Conservation (phyloP, 2,888 invertebrate genomes). For the Helobdella robusta region DNA sequence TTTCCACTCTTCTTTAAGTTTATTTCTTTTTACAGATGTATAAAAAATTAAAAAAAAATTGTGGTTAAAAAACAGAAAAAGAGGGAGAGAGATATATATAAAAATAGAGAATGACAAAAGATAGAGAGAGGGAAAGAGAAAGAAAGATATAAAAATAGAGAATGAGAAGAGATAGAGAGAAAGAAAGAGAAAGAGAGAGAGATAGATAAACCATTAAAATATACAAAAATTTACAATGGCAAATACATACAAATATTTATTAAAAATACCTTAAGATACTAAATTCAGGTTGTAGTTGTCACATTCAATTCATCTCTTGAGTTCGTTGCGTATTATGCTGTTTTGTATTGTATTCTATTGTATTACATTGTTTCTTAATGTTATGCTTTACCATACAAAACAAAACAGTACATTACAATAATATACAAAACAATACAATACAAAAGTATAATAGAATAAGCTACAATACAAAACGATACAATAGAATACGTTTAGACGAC, state of each 20-base stretch:
- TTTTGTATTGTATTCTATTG: too few relatives aligned
- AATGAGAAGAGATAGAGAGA: not conserved
- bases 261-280: too few relatives aligned
- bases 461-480: too few relatives aligned
- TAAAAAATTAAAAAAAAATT: not conserved
- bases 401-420: not conserved
- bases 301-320: too few relatives aligned
- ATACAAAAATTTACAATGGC: not conserved
- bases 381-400: too few relatives aligned
- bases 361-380: too few relatives aligned
- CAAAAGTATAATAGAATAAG: too few relatives aligned
- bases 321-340: too few relatives aligned
- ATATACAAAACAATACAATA: not conserved
- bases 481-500: too few relatives aligned
- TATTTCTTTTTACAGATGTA: too few relatives aligned
- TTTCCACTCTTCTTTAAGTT: not conserved
- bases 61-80: not conserved
- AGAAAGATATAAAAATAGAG: not conserved
- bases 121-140: not conserved
- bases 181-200: constrained; percentile 3
- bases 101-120: not conserved
- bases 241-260: too few relatives aligned
- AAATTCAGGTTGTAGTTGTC: too few relatives aligned
- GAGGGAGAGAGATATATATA: not conserved
- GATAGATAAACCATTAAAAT: not conserved